Percentiles rank a stretch among this genome's conserved stretches.
Evolutionary conservation across 1,140 invertebrate genomes (phyloP).

Genomic region (Neodiprion pinetum): DNA sequence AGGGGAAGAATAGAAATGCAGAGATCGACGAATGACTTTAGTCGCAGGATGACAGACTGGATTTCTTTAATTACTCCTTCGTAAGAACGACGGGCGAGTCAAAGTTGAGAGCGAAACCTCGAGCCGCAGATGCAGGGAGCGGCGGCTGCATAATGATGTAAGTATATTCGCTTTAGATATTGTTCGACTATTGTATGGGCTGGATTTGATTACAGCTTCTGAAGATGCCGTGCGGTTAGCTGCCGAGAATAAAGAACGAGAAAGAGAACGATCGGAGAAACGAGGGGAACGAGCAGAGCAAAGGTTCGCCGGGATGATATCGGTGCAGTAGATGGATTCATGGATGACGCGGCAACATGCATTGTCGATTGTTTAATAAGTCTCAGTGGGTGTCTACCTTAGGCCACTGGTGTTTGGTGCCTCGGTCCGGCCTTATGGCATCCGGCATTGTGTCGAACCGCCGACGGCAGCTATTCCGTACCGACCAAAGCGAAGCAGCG

Average conservation of each 20-base stretch:
- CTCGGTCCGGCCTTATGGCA: background rate
- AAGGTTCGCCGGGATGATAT: background rate
- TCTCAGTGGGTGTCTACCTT: conserved; percentile 5
- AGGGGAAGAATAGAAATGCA: too few species aligned
- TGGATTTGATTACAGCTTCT: conserved; percentile 3
- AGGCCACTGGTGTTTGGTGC: conserved; percentile 1
- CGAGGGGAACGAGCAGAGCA: too few species aligned
- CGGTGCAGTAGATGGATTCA: background rate
- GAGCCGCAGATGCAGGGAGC: too few species aligned
- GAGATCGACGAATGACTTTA: too few species aligned
- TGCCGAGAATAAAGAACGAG: too few species aligned
- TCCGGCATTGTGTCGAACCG: background rate
- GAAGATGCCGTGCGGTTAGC: background rate
- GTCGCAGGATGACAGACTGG: too few species aligned
- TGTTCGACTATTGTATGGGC: background rate
- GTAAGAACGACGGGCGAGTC: too few species aligned
- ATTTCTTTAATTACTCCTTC: too few species aligned
- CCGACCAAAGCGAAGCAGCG: too few species aligned
- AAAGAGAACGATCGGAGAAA: too few species aligned
- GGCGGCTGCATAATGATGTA: background rate
- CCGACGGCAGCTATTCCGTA: background rate
- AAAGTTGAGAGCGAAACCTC: too few species aligned
- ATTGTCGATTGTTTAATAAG: conserved; percentile 7
- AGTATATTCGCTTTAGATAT: background rate
- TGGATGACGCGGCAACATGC: conserved; percentile 1